Conservation (phyloP, 1,140 invertebrate genomes). For the roundworm (Caenorhabditis elegans) region DNA sequence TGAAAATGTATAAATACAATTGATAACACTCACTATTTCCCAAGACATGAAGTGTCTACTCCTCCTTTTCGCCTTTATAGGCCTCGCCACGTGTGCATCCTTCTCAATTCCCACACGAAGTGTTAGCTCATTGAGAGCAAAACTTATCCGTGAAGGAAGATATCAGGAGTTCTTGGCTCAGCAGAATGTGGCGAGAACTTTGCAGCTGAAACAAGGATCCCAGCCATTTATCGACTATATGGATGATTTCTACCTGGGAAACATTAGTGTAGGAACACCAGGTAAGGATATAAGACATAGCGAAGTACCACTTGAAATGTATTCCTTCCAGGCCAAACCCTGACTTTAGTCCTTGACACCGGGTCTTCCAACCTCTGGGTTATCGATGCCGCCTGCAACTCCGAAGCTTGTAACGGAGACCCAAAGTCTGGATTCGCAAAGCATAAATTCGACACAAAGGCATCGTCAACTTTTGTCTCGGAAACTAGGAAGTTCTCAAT, state of each 20-base stretch:
- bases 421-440: not conserved
- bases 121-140: not conserved
- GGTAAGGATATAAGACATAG: too few species aligned
- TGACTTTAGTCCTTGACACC: slow-evolving; percentile 46
- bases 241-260: slow-evolving; percentile 19
- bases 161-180: not conserved
- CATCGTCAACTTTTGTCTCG: too few species aligned
- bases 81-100: not conserved
- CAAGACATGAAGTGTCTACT: too few species aligned
- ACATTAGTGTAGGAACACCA: not conserved
- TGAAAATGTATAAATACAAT: too few species aligned
- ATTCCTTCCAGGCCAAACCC: slow-evolving; percentile 14
- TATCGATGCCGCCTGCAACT: slow-evolving; percentile 35
- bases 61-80: too few species aligned
- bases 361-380: slow-evolving; percentile 51
- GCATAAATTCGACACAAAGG: not conserved
- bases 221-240: slow-evolving; percentile 14
- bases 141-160: not conserved
- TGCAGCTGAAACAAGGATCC: not conserved
- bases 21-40: too few species aligned
- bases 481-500: too few species aligned
- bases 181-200: not conserved
- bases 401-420: slow-evolving; percentile 44
- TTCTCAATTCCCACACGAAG: not conserved
- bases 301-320: too few species aligned